Percentiles rank a stretch among this genome's conserved stretches.
phyloP scores from a whole-genome alignment of 2,888 invertebrate genomes.

The Leucoptera coffeella region DNA sequence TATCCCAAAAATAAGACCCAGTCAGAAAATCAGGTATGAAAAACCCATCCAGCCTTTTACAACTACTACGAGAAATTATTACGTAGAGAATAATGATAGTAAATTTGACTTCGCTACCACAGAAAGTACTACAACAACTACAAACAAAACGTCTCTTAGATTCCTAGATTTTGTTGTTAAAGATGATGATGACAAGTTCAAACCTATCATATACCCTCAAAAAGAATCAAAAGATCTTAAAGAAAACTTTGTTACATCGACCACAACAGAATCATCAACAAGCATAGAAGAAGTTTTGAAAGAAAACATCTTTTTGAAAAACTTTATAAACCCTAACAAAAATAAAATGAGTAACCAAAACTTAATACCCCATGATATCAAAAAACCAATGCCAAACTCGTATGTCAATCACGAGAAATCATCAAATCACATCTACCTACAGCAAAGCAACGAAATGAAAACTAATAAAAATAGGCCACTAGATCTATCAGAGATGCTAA shows the following conservation, averaged over 20 bases:
- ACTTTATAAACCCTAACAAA: conserved; percentile 15
- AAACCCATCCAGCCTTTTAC: conserved; percentile 3
- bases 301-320: conserved; percentile 32
- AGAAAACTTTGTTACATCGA: conserved; percentile 11
- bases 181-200: conserved; percentile 11
- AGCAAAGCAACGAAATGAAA: conserved; percentile 9
- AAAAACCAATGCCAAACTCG: conserved; percentile 9
- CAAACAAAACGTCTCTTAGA: too few species aligned
- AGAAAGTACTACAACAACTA: too few species aligned
- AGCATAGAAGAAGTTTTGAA: conserved; percentile 17
- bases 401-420: conserved; percentile 16
- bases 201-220: conserved; percentile 14
- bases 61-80: conserved; percentile 8
- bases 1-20: too few species aligned
- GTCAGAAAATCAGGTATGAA: too few species aligned
- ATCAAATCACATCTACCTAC: conserved; percentile 12
- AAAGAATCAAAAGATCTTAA: conserved; percentile 6
- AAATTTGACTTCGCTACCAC: too few species aligned
- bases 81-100: too few species aligned
- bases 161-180: conserved; percentile 15
- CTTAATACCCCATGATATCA: conserved; percentile 8
- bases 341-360: conserved; percentile 1
- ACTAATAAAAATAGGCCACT: conserved; percentile 17
- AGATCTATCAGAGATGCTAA: conserved; percentile 26
- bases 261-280: conserved; percentile 12